Conservation (phyloP, 1,140 invertebrate species). For the Tetramorium simillimum region DNA sequence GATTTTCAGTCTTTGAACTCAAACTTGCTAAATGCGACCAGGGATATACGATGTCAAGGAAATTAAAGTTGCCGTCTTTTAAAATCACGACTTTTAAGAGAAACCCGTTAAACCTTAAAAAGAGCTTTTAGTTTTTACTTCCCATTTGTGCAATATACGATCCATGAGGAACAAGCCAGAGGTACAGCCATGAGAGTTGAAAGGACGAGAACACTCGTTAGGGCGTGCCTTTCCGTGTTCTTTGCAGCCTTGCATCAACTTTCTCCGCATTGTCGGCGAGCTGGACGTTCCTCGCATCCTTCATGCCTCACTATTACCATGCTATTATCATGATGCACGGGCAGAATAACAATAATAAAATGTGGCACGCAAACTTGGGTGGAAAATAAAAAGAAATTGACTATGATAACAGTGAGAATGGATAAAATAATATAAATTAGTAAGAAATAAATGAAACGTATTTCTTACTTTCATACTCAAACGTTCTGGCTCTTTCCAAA, state of each 20-base stretch:
- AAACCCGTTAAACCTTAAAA: background rate
- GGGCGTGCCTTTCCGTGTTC: slow-evolving; percentile 79
- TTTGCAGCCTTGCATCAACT: slow-evolving; percentile 67
- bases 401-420: background rate
- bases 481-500: background rate
- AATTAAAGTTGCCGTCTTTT: background rate
- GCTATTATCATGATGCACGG: slow-evolving; percentile 58
- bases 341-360: slow-evolving; percentile 40
- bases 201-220: slow-evolving; percentile 76
- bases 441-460: background rate
- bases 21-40: background rate
- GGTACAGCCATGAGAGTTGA: slow-evolving; percentile 43
- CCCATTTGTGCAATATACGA: background rate
- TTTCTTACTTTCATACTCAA: background rate
- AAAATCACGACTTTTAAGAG: background rate
- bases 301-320: slow-evolving; percentile 51
- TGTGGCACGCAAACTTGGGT: background rate
- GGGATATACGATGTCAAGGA: background rate
- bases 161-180: background rate
- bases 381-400: background rate
- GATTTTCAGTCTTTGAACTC: background rate
- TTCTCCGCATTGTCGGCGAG: slow-evolving; percentile 74
- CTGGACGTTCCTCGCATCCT: slow-evolving; percentile 69
- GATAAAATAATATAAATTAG: background rate
- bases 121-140: slow-evolving; percentile 1